Evolutionary conservation across 2,797 vertebrate species (phyloP), one percentile per base, ranked within the genome.

Genomic region (Steatocranus sp.): DNA sequence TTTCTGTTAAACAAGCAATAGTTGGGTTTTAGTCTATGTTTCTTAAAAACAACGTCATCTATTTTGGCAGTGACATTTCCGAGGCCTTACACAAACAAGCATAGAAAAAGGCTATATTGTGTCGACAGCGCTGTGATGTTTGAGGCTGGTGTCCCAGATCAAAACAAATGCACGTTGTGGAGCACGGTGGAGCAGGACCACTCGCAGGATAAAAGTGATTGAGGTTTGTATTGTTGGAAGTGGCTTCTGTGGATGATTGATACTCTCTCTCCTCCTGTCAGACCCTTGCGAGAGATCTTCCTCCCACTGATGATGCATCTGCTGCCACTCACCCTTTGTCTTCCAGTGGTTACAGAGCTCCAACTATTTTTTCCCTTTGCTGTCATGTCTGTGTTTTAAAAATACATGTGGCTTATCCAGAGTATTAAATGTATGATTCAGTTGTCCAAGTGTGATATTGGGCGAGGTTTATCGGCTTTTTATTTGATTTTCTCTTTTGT

Each of bases 401-500:
- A 77, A 74, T 30, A 20, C 54, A 81, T 11, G 25, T 36, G 73
- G 63, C 84, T 56, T 83, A 49, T 75, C 73, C 82, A 81, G 80
- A 87, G 61, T 78, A 56, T 80, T 81, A 50, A 61, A 68, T 46
- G 38, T 76, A 74, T 81, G 68, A 66, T 66, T 43, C 66, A 30
- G 51, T 75, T 73, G 79, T 61, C 77, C 76, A 11, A 66, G 81
- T 46, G 50, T 87, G 81, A 68, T 66, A 79, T n/a, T 56, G 81
- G 78, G 85, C 80, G 66, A 56, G 77, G 81, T 90, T 78, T 93
- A 84, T 94, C 85, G 83, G 86, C 77, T 90, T 92, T 89, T 93
- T 68, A 91, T 93, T 94, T 83, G 87, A 92, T 93, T 93, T 91
- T 91, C 85, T 87, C 88, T 86, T 81, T 89, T 43, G 46, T 80